Evolutionary conservation across 2,797 vertebrate species (phyloP).

Genomic region (Danio kyathit): DNA sequence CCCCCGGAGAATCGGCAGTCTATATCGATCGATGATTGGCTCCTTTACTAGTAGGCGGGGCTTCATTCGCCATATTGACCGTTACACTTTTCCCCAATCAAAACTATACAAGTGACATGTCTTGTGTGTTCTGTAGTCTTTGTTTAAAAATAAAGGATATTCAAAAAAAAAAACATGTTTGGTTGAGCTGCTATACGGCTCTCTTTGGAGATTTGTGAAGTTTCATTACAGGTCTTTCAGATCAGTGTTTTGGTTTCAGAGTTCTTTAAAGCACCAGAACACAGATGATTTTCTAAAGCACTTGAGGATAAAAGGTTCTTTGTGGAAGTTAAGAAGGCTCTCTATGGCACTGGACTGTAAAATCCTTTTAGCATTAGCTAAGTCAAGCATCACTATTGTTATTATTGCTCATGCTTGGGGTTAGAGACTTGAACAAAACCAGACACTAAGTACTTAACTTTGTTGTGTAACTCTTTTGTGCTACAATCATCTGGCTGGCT

Average conservation of each 20-base stretch:
- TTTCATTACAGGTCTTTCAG: neutral
- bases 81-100: too few relatives aligned
- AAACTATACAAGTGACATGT: too few relatives aligned
- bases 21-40: too few relatives aligned
- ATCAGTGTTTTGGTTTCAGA: neutral
- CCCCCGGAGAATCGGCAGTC: too few relatives aligned
- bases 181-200: neutral
- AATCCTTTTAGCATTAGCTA: conserved; percentile 1
- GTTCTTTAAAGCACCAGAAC: neutral
- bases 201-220: neutral
- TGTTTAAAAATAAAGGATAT: neutral
- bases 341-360: conserved; percentile 2
- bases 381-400: conserved; percentile 7
- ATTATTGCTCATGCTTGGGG: neutral
- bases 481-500: neutral
- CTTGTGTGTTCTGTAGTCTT: too few relatives aligned
- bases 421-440: neutral
- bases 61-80: too few relatives aligned
- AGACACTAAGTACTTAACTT: conserved; percentile 2
- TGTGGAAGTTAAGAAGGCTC: neutral
- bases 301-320: neutral
- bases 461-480: neutral
- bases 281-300: neutral
- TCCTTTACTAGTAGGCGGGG: too few relatives aligned
- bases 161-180: neutral